Conservation (phyloP, 2,113 vertebrate genomes). For the Calyptomena viridis region DNA sequence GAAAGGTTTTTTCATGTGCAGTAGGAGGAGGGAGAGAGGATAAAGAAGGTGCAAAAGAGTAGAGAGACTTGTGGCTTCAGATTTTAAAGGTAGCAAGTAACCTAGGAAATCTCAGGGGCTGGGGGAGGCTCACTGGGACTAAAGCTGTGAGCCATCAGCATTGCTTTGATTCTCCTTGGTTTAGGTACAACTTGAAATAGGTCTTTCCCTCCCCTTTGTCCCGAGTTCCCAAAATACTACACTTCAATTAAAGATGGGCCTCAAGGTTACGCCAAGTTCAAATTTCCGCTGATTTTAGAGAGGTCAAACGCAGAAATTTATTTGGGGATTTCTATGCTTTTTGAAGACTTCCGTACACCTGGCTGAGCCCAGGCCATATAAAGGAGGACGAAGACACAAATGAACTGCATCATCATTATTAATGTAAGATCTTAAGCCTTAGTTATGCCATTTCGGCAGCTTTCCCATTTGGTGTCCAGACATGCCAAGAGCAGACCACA, state of each 20-base stretch:
- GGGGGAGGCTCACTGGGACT: neutral
- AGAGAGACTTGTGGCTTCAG: neutral
- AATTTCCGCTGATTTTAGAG: neutral
- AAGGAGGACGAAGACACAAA: neutral
- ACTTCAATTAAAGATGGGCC: neutral
- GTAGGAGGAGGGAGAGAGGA: neutral
- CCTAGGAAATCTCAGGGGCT: neutral
- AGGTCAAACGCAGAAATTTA: neutral
- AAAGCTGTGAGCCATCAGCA: neutral
- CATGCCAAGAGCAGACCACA: neutral
- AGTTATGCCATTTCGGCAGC: neutral
- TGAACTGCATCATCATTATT: neutral
- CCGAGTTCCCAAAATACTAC: neutral
- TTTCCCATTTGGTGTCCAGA: neutral
- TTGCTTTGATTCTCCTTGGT: neutral
- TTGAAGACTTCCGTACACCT: neutral
- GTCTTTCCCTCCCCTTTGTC: neutral
- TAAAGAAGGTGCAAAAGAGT: neutral
- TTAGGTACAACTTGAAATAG: neutral
- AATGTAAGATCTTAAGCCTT: neutral
- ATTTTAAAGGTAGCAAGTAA: neutral
- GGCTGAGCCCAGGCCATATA: neutral
- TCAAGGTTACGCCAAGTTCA: slow-evolving; percentile 18
- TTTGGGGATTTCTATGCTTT: neutral
- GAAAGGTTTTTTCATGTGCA: neutral